Percentiles rank a stretch among this genome's conserved stretches.
phyloP scores from a whole-genome alignment of 2,888 invertebrate genomes.

The Seladonia tumulorum region DNA sequence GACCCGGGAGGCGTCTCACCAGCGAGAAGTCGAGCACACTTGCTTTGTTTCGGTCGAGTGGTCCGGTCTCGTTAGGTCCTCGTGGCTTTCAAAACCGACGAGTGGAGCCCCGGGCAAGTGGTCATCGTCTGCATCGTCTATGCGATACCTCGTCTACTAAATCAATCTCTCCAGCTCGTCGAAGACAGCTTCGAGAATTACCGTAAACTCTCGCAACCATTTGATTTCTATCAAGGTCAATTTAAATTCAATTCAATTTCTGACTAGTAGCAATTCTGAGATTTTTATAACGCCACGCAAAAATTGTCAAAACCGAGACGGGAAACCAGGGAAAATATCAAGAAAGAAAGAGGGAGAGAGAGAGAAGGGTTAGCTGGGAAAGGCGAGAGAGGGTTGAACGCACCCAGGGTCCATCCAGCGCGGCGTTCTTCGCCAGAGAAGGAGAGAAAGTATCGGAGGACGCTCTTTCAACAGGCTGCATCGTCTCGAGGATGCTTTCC shows the following conservation, averaged over 20 bases:
- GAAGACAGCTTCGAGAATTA: neutral
- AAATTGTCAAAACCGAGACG: neutral
- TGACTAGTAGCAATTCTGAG: no score
- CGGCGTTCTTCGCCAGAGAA: constrained; percentile 33
- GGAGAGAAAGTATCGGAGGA: constrained; percentile 26
- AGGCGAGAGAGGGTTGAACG: constrained; percentile 64
- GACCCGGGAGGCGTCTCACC: constrained; percentile 22
- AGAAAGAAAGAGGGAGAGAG: constrained; percentile 5
- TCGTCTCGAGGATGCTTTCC: constrained; percentile 47
- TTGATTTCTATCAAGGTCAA: no score
- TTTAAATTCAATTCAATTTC: no score
- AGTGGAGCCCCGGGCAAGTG: constrained; percentile 20
- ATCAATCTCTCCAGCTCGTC: neutral
- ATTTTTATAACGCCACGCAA: no score
- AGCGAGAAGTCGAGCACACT: constrained; percentile 61
- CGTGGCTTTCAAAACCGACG: constrained; percentile 50
- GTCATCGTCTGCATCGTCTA: neutral
- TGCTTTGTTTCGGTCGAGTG: constrained; percentile 71
- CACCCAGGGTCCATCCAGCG: constrained; percentile 55
- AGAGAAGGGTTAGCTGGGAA: constrained; percentile 11
- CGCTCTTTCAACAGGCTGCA: constrained; percentile 44
- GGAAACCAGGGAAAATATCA: neutral
- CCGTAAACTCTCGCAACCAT: no score
- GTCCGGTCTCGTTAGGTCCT: constrained; percentile 70
- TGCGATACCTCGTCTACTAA: neutral